These are phyloP conservation scores for Galeopsomyia nigrocyanea DNA, from an alignment of 2,888 invertebrate species.

Conservation along the genomic window DNA sequence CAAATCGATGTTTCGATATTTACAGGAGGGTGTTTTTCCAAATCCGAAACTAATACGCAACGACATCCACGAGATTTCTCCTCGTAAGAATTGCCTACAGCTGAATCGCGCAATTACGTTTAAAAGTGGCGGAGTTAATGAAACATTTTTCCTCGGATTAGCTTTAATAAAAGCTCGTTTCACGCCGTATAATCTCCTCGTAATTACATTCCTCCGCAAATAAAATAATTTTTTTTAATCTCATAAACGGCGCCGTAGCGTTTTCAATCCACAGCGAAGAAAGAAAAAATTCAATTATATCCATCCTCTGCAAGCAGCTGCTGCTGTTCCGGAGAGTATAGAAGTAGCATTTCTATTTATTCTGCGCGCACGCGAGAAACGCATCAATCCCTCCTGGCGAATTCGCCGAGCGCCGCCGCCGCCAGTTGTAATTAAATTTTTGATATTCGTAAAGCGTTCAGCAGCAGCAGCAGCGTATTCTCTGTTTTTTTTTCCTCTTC, in stretches of 20 bases:
- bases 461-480: not conserved
- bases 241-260: too few relatives aligned
- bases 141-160: not conserved
- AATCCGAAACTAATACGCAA: too few relatives aligned
- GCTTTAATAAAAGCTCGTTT: too few relatives aligned
- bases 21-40: not conserved
- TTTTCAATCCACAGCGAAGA: too few relatives aligned
- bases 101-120: not conserved
- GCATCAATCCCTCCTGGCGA: not conserved
- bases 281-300: too few relatives aligned
- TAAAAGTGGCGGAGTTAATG: not conserved
- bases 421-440: slow-evolving; percentile 31
- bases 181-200: too few relatives aligned
- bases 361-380: not conserved
- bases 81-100: slow-evolving; percentile 7
- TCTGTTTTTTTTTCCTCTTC: too few relatives aligned
- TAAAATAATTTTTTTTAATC: too few relatives aligned
- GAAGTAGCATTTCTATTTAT: not conserved
- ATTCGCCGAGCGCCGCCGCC: not conserved
- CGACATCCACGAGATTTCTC: not conserved
- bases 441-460: slow-evolving; percentile 37
- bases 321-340: too few relatives aligned
- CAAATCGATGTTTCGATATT: slow-evolving; percentile 22
- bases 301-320: too few relatives aligned
- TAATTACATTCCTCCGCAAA: too few relatives aligned